Base-by-base conservation (phyloP, 2,113 vertebrate species). In the Rhagologus leucostigma region DNA sequence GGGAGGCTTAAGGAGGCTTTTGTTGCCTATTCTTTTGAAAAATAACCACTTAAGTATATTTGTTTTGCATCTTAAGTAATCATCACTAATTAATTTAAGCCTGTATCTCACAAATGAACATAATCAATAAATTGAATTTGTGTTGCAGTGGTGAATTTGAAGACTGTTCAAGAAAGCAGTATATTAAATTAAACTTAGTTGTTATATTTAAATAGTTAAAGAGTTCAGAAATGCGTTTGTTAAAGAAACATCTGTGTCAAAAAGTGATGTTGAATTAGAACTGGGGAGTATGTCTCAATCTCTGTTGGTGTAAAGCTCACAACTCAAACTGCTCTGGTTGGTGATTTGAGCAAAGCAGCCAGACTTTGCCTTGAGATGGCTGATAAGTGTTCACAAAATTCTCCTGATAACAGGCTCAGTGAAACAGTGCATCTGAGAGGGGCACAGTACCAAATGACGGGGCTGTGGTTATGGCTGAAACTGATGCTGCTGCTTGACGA, bases 261-360 rank as follows among this genome's bases (percentile, higher is more conserved):
- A 9, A 30, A 27, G 8, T 35, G 64, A n/a, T 46, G 26, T 21
- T 53, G n/a, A 47, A 10, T 46, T 69, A 41, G 29, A 53, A 16
- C 1, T 53, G 55, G 32, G 8, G 21, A 41, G 3, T 3, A 1
- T 70, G 18, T 18, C 27, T 64, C 35, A 21, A 2, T 17, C 20
- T 29, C 24, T 57, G 46, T 1, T 0, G 0, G 4, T 19, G 14
- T 33, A 10, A 80, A 69, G 5, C 29, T 62, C 3, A 1, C 15
- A 39, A 11, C 16, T 65, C 41, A 32, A 29, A 21, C 17, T 76
- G 35, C 7, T 18, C 4, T 10, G 39, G 3, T 13, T 2, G 0
- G 10, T 29, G 42, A 29, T 70, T 44, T 42, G 29, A 37, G 46
- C 3, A 3, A 10, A 74, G 46, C 24, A 60, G 59, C 8, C 26